A percentile compares a stretch with the other conserved stretches of the same genome.
phyloP scores from a whole-genome alignment of 2,113 vertebrate species.

The Psephotus haematonotus region DNA sequence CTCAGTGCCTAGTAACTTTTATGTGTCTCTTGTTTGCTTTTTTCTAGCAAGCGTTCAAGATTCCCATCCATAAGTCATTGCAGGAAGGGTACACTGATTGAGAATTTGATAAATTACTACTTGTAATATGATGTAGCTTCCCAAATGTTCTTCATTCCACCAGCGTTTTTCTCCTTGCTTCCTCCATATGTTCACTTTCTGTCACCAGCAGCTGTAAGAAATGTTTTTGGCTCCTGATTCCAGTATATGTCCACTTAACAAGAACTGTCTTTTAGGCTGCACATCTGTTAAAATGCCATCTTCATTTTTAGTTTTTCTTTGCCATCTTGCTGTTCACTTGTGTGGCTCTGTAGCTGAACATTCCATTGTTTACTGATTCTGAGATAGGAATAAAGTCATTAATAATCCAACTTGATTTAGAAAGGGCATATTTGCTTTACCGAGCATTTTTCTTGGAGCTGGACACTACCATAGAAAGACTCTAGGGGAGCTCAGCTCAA shows the following conservation, averaged over 20 bases:
- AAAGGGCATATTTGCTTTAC: background rate
- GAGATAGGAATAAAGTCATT: background rate
- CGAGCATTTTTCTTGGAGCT: background rate
- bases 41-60: background rate
- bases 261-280: background rate
- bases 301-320: background rate
- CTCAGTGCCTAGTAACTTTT: background rate
- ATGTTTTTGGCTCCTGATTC: background rate
- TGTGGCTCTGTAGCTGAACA: background rate
- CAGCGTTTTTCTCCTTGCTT: background rate
- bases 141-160: background rate
- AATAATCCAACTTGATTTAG: background rate
- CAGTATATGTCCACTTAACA: background rate
- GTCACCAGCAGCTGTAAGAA: slow-evolving; percentile 25
- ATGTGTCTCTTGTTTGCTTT: background rate
- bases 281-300: background rate
- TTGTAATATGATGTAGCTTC: slow-evolving; percentile 30
- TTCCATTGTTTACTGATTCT: background rate
- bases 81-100: background rate
- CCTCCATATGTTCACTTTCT: slow-evolving; percentile 48
- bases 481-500: background rate
- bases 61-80: background rate
- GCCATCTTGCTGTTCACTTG: background rate
- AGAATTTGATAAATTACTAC: slow-evolving; percentile 33
- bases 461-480: background rate